Conservation (phyloP, 2,888 invertebrate species). For the Oasisia sp. region DNA sequence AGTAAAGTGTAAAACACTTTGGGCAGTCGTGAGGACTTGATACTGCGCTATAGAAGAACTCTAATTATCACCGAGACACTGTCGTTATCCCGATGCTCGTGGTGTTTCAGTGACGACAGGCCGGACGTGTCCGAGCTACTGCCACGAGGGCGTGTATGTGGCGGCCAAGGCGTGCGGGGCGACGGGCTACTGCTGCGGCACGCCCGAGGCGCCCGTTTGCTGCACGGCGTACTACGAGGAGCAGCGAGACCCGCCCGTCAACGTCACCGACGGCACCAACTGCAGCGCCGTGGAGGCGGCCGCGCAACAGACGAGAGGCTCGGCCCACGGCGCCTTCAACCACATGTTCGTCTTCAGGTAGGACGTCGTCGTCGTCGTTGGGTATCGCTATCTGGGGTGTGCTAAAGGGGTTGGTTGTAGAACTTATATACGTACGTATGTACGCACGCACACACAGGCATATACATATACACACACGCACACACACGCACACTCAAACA, state of each 20-base stretch:
- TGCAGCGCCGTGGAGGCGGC: neutral
- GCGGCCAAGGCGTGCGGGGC: neutral
- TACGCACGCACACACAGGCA: no score
- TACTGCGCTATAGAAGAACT: no score
- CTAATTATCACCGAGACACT: neutral
- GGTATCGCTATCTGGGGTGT: neutral
- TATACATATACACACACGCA: no score
- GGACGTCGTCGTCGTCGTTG: neutral
- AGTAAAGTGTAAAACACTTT: no score
- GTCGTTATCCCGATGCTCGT: neutral
- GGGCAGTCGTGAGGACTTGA: no score
- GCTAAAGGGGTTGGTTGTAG: neutral
- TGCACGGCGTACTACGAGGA: neutral
- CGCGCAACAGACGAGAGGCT: neutral
- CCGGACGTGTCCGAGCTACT: neutral
- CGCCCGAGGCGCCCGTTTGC: neutral
- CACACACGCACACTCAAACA: no score
- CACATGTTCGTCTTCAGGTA: slow-evolving; percentile 17
- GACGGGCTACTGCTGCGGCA: slow-evolving; percentile 5
- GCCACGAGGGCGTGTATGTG: neutral
- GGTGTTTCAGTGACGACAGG: neutral
- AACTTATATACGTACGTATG: no score
- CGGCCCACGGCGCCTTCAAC: neutral
- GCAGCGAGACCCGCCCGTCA: neutral
- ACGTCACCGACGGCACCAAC: neutral